Conservation (phyloP, 2,797 vertebrate genomes). For the Orientallactaga sibirica region DNA sequence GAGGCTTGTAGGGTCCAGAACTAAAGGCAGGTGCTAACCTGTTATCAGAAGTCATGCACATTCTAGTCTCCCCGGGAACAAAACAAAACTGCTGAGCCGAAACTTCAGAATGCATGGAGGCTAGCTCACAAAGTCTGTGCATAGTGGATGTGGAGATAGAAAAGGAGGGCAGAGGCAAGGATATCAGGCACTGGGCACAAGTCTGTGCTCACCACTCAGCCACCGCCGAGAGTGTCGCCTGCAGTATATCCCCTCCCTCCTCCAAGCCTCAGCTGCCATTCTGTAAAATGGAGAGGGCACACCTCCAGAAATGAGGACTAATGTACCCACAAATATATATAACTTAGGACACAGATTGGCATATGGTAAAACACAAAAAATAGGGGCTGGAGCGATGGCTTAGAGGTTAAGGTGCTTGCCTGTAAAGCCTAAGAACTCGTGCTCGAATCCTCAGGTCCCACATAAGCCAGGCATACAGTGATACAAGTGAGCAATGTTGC, state of each 20-base stretch:
- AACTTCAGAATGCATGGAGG: neutral
- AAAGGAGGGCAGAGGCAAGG: too few relatives aligned
- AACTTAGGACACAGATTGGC: too few relatives aligned
- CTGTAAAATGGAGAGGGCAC: neutral
- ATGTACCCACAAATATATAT: neutral
- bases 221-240: fast-evolving
- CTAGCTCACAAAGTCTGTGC: neutral
- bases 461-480: too few relatives aligned
- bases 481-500: too few relatives aligned
- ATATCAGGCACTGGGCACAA: too few relatives aligned
- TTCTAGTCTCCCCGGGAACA: too few relatives aligned
- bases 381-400: too few relatives aligned
- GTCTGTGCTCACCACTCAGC: neutral
- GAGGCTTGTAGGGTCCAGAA: neutral
- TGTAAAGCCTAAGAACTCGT: too few relatives aligned
- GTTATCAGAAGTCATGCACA: neutral
- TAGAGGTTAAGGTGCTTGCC: too few relatives aligned
- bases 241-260: neutral
- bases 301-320: neutral
- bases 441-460: too few relatives aligned
- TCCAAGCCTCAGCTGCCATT: neutral
- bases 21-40: neutral
- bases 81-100: neutral
- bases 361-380: too few relatives aligned
- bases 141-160: neutral